phyloP scores from a whole-genome alignment of 2,797 vertebrate species.

The Podargus strigoides region DNA sequence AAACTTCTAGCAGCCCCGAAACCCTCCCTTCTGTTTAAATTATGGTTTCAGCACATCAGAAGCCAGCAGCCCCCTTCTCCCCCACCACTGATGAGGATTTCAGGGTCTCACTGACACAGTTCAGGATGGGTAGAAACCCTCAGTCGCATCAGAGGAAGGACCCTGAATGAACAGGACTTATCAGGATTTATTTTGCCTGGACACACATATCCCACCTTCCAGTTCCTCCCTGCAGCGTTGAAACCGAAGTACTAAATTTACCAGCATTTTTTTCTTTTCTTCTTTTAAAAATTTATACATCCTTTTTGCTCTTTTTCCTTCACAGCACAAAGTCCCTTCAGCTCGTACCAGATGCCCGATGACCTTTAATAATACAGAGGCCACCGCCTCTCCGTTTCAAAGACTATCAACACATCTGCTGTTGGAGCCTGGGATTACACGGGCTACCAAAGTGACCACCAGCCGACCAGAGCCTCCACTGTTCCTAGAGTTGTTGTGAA shows the following conservation, averaged over 20 bases:
- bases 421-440: slow-evolving; percentile 32
- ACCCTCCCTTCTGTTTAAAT: not conserved
- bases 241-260: not conserved
- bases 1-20: not conserved
- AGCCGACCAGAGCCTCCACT: not conserved
- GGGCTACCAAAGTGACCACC: not conserved
- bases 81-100: not conserved
- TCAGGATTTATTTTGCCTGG: not conserved
- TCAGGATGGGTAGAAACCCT: not conserved
- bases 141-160: not conserved
- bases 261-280: not conserved
- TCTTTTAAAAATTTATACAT: not conserved
- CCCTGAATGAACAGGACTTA: not conserved
- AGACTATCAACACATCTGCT: slow-evolving; percentile 39
- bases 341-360: not conserved
- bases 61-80: not conserved
- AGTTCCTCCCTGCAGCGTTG: not conserved
- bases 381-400: not conserved
- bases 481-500: not conserved
- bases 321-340: slow-evolving; percentile 21
- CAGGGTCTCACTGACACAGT: not conserved
- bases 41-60: not conserved
- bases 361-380: slow-evolving; percentile 37
- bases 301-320: not conserved
- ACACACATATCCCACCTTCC: not conserved